These are phyloP conservation scores for Leptinotarsa tumamoca DNA, from an alignment of 2,888 invertebrate genomes.

Conservation along the genomic window DNA sequence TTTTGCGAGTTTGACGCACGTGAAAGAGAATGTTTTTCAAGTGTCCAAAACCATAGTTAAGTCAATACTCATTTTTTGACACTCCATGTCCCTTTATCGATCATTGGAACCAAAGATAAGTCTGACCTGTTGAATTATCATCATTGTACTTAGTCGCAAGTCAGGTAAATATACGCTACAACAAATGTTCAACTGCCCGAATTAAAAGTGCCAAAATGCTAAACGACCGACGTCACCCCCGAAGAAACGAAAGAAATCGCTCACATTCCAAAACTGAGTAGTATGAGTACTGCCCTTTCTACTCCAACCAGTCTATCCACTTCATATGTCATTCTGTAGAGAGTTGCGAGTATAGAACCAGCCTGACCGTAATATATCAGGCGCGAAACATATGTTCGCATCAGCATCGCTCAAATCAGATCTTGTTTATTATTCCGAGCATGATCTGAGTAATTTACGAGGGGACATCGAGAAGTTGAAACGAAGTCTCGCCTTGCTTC, in stretches of 20 bases:
- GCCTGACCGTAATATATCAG: slow-evolving; percentile 51
- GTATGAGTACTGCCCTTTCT: background rate
- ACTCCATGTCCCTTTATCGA: no score
- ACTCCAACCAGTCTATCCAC: slow-evolving; percentile 5
- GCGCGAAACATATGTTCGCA: slow-evolving; percentile 48
- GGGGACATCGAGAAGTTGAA: background rate
- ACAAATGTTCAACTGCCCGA: background rate
- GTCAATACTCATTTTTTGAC: no score
- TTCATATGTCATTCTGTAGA: slow-evolving; percentile 1
- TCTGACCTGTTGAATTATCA: no score
- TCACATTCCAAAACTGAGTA: background rate
- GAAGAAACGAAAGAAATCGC: slow-evolving; percentile 5
- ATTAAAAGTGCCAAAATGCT: background rate
- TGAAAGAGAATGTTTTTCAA: no score
- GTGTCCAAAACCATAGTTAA: no score
- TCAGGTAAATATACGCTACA: no score
- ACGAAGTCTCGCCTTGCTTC: background rate
- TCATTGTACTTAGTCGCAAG: no score
- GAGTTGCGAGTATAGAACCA: slow-evolving; percentile 14
- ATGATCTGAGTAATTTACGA: slow-evolving; percentile 24
- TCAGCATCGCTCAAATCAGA: slow-evolving; percentile 47
- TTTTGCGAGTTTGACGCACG: no score
- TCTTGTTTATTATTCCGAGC: slow-evolving; percentile 46
- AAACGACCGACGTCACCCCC: background rate
- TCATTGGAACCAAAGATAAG: no score